phyloP scores from a whole-genome alignment of 2,797 vertebrate genomes.

The Garrulus glandarius region DNA sequence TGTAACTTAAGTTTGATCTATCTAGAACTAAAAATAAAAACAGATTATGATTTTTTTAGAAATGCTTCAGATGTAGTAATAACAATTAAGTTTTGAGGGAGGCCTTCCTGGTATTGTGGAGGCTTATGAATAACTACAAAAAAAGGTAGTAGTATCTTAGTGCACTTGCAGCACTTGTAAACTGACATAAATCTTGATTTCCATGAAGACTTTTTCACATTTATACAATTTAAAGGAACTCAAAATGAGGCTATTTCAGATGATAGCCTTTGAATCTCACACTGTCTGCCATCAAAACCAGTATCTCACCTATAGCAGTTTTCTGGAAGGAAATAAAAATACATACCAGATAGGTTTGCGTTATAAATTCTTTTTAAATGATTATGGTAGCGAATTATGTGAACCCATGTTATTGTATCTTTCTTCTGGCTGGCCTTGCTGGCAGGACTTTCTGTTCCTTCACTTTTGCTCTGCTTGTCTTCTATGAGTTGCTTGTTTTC shows the following conservation, averaged over 20 bases:
- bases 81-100: not conserved
- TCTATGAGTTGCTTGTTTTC: not conserved
- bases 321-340: not conserved
- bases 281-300: not conserved
- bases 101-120: not conserved
- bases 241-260: not conserved
- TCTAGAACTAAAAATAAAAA: not conserved
- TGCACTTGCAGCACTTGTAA: not conserved
- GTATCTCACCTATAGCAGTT: not conserved
- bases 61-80: not conserved
- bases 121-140: not conserved
- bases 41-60: not conserved
- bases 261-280: not conserved
- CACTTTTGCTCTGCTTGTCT: not conserved
- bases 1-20: not conserved
- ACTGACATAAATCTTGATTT: not conserved
- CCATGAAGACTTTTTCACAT: not conserved
- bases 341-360: conserved; percentile 72
- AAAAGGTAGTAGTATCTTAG: not conserved
- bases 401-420: conserved; percentile 74
- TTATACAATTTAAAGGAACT: not conserved
- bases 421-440: not conserved
- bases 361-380: conserved; percentile 77
- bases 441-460: not conserved
- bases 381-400: conserved; percentile 78